Conservation (phyloP, 2,888 invertebrate genomes). For the Drosophila villosipedis region DNA sequence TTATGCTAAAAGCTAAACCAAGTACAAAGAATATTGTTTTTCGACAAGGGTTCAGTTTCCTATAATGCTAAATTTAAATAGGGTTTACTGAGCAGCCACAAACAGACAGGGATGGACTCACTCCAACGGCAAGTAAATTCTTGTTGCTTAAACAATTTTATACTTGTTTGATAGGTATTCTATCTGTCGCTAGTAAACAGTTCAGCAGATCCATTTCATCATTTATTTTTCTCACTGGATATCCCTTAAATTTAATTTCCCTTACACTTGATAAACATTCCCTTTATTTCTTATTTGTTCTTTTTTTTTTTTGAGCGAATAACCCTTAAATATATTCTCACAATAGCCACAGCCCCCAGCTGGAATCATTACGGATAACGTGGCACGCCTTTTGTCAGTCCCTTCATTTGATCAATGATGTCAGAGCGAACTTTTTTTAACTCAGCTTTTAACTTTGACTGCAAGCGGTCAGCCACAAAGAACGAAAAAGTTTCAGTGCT, state of each 20-base stretch:
- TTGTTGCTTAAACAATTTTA: background rate
- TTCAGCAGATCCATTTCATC: background rate
- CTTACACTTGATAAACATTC: slow-evolving; percentile 9
- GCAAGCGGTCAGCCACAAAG: slow-evolving; percentile 75
- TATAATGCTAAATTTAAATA: background rate
- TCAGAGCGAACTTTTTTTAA: slow-evolving; percentile 49
- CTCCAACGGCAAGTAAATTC: background rate
- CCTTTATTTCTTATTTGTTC: background rate
- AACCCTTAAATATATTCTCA: slow-evolving; percentile 20
- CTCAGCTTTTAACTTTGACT: slow-evolving; percentile 73
- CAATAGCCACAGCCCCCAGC: slow-evolving; percentile 8
- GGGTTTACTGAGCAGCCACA: background rate
- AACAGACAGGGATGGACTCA: background rate
- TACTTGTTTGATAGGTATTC: background rate
- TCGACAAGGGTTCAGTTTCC: background rate
- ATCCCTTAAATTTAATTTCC: background rate
- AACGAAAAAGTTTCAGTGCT: slow-evolving; percentile 56
- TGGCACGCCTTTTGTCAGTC: slow-evolving; percentile 39
- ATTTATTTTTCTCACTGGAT: background rate
- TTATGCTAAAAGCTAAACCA: background rate
- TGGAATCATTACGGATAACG: slow-evolving; percentile 50
- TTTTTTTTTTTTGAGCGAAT: background rate
- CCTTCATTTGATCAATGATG: slow-evolving; percentile 63
- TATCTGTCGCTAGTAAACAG: background rate
- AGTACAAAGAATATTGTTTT: background rate